Conservation (phyloP, 1,140 invertebrate species). For the Dreissena polymorpha region DNA sequence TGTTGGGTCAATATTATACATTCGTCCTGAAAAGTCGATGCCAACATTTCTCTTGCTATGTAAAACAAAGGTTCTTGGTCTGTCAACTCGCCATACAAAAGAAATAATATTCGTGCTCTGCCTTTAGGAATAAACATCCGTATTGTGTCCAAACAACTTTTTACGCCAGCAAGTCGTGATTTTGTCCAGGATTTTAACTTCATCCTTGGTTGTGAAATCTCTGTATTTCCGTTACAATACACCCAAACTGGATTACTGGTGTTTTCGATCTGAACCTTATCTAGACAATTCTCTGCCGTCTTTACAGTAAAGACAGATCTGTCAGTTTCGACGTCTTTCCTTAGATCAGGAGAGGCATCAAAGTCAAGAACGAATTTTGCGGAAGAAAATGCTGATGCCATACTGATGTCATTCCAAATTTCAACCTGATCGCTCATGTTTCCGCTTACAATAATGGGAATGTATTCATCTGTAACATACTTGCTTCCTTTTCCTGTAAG, state of each 20-base stretch:
- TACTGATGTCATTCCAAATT: conserved; percentile 13
- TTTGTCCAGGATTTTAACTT: conserved; percentile 7
- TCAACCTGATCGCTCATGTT: neutral
- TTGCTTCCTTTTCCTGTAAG: conserved; percentile 27
- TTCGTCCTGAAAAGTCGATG: conserved; percentile 1
- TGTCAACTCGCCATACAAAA: conserved; percentile 1
- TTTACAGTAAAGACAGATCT: conserved; percentile 11
- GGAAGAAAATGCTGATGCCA: conserved; percentile 4
- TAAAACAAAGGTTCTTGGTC: conserved; percentile 22
- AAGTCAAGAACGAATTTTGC: conserved; percentile 27
- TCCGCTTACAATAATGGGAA: conserved; percentile 23
- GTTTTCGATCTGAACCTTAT: neutral
- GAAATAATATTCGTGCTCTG: conserved; percentile 23
- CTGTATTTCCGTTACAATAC: conserved; percentile 36
- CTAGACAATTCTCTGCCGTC: neutral
- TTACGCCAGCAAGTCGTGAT: neutral
- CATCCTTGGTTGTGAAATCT: neutral
- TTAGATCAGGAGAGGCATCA: conserved; percentile 21
- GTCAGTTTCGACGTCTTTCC: conserved; percentile 11
- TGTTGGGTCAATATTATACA: conserved; percentile 13
- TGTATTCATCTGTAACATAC: conserved; percentile 24
- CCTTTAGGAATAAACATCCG: conserved; percentile 16
- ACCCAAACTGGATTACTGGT: conserved; percentile 4
- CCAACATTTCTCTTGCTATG: conserved; percentile 4
- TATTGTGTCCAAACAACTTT: neutral